Base-by-base conservation (phyloP, 2,888 invertebrate species). In the Myopa testacea region DNA sequence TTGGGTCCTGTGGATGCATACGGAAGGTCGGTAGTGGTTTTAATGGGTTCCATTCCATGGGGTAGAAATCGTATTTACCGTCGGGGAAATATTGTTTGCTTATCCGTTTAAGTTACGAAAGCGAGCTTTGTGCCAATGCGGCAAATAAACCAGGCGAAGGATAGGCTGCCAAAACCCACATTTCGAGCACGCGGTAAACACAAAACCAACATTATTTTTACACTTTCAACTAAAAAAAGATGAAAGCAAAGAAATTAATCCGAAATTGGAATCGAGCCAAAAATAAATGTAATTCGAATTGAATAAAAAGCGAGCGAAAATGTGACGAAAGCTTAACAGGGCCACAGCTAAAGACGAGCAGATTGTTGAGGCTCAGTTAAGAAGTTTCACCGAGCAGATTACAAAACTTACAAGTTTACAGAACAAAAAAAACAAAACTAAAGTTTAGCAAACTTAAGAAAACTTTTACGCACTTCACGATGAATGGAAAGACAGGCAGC, bases 181-280 rank as follows among this genome's bases (percentile, higher is more conserved):
- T 65, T 12, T 34, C n/a, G 65, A n/a, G n/a, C 26, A 1, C 16
- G 40, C 55, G 3, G 55, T 55, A 55, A 55, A 55, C 55, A 1
- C 16, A 14, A 26, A 26, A 26, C 26, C 26, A 26, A 55, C 55
- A 16, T 55, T 14, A 55, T 2, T 67, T 16, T 3, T 3, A 38
- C 26, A 67, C 65, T 38, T 52, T 70, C 45, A 52, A 26, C n/a
- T 12, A 16, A 55, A 55, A 55, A 55, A 14, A 14, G 1, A 3
- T 55, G 10, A 52, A 70, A 70, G 70, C 19, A 70, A 34, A 70
- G 58, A 55, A 55, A 34, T 70, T 52, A 55, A 70, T 70, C 70
- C n/a, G 37, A 55, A 55, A 55, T 70, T 70, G 70, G 55, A 52
- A 70, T 70, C 37, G 52, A 70, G 52, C 70, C 70, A 55, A 70